Conservation (phyloP, 2,797 vertebrate species). For the Pseudocheirus occidentalis region DNA sequence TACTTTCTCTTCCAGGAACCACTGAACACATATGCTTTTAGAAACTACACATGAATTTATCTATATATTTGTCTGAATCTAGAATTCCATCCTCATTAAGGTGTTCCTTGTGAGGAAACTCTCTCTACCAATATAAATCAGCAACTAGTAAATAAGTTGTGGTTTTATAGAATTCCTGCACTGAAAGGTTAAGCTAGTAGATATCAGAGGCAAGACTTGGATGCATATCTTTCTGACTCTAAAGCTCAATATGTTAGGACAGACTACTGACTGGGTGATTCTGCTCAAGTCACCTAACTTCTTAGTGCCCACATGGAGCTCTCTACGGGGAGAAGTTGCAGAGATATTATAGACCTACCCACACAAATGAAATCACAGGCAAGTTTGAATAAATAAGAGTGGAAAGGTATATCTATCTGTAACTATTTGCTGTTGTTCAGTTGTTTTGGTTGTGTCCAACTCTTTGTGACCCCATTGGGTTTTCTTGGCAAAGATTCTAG, state of each 20-base stretch:
- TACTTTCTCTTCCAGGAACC: not conserved
- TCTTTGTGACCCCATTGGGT: not conserved
- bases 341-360: not conserved
- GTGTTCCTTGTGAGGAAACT: not conserved
- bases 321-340: not conserved
- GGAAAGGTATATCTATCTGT: not conserved
- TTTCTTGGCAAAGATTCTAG: not conserved
- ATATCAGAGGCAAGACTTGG: too few species aligned
- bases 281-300: not conserved
- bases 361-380: not conserved
- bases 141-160: not conserved
- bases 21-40: not conserved
- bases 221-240: not conserved
- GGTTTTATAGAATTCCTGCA: not conserved
- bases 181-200: not conserved
- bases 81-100: not conserved
- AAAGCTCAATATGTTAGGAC: not conserved
- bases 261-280: not conserved
- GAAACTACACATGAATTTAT: not conserved
- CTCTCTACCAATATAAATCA: not conserved
- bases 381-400: not conserved
- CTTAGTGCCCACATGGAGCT: not conserved
- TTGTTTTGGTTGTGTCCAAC: not conserved
- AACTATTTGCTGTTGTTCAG: not conserved
- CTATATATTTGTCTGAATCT: not conserved